Conservation (phyloP, 2,888 invertebrate genomes). For the Bhutanitis thaidina region DNA sequence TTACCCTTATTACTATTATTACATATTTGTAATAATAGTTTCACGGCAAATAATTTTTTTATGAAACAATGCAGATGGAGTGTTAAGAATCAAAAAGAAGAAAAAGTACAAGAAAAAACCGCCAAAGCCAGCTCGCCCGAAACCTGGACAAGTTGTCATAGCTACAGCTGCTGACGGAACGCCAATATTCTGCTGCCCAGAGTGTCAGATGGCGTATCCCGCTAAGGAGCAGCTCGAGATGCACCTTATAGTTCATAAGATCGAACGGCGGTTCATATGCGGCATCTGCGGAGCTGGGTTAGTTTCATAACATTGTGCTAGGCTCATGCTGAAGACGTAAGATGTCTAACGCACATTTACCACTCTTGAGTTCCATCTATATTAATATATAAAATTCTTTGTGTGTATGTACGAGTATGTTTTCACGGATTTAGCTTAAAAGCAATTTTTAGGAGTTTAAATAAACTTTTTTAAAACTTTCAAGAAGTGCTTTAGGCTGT, state of each 20-base stretch:
- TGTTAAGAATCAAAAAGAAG: slow-evolving; percentile 80
- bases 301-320: slow-evolving; percentile 24
- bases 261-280: slow-evolving; percentile 88
- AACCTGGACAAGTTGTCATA: slow-evolving; percentile 88
- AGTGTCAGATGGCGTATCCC: slow-evolving; percentile 90
- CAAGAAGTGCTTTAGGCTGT: no score
- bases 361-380: no score
- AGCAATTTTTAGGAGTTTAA: no score
- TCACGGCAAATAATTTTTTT: background rate
- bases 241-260: slow-evolving; percentile 88
- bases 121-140: slow-evolving; percentile 87
- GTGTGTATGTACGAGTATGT: no score
- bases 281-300: slow-evolving; percentile 88
- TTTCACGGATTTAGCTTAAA: no score
- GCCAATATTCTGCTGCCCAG: slow-evolving; percentile 88
- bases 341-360: no score
- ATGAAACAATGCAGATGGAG: slow-evolving; percentile 15
- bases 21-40: no score
- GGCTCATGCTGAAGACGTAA: no score
- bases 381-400: no score
- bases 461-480: no score
- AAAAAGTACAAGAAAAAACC: slow-evolving; percentile 91
- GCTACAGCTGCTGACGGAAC: slow-evolving; percentile 87
- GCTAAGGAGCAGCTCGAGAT: slow-evolving; percentile 89
- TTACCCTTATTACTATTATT: no score